Percentiles rank a stretch among this genome's conserved stretches.
These are phyloP conservation scores for Callinectes sapidus DNA, from an alignment of 2,888 invertebrate species.

Conservation along the genomic window DNA sequence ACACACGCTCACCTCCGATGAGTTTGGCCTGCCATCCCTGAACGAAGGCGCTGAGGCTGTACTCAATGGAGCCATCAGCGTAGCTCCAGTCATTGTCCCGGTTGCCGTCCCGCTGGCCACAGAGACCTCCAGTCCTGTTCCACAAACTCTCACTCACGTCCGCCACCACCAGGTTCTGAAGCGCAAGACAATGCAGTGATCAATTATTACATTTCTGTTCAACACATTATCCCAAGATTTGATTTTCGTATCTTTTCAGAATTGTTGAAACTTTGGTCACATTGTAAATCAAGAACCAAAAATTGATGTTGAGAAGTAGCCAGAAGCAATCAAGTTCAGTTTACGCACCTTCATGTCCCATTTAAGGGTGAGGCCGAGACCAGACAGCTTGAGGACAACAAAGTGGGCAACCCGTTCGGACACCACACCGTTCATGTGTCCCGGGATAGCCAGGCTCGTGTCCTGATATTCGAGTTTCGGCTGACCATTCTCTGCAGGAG, in stretches of 20 bases:
- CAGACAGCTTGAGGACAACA: constrained; percentile 83
- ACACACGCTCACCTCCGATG: constrained; percentile 61
- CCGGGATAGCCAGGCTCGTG: constrained; percentile 83
- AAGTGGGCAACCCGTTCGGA: constrained; percentile 84
- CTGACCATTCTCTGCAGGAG: background rate
- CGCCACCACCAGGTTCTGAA: constrained; percentile 82
- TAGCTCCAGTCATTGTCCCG: constrained; percentile 83
- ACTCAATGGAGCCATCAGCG: constrained; percentile 79
- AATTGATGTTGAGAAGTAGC: background rate
- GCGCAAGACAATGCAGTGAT: constrained; percentile 37
- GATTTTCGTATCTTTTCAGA: too few species aligned
- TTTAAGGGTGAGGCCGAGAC: constrained; percentile 82
- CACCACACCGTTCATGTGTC: constrained; percentile 84
- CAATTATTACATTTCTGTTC: background rate
- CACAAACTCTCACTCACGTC: constrained; percentile 83
- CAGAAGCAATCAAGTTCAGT: background rate
- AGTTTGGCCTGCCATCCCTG: constrained; percentile 75
- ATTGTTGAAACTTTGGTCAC: background rate
- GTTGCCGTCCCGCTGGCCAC: constrained; percentile 86
- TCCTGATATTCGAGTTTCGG: constrained; percentile 74
- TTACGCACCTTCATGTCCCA: constrained; percentile 85
- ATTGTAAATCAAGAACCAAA: background rate
- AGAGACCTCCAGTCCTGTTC: constrained; percentile 88
- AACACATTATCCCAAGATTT: background rate
- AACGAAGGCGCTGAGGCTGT: constrained; percentile 76